Evolutionary conservation across 2,113 vertebrate species (phyloP).

Genomic region (Semicossyphus pulcher): DNA sequence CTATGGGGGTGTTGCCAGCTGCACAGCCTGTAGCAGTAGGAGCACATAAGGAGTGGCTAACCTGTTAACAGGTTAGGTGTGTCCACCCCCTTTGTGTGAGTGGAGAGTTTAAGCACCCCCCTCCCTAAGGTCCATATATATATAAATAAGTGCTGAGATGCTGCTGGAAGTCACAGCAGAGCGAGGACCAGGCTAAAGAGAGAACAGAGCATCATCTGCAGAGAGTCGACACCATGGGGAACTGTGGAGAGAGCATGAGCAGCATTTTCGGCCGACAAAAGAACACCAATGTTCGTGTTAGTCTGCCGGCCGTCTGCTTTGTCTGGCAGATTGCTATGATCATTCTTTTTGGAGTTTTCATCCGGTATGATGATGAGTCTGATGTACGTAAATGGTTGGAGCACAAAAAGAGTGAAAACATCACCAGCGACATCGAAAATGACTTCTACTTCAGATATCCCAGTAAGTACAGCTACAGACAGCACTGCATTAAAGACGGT

Average conservation of each 20-base stretch:
- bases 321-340: conserved; percentile 91
- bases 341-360: conserved; percentile 92
- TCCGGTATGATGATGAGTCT: conserved; percentile 86
- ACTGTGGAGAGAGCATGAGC: conserved; percentile 25
- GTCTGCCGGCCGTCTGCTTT: conserved; percentile 88
- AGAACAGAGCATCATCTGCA: conserved; percentile 23
- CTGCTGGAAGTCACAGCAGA: conserved; percentile 15
- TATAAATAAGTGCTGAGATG: conserved; percentile 19
- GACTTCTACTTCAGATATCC: conserved; percentile 98
- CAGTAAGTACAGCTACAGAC: conserved; percentile 86
- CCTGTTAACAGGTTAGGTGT: not conserved
- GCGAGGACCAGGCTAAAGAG: not conserved
- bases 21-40: not conserved
- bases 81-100: conserved; percentile 10
- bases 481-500: not conserved
- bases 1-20: not conserved
- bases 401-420: conserved; percentile 70
- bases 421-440: conserved; percentile 89
- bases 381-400: conserved; percentile 84
- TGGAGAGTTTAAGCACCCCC: conserved; percentile 32
- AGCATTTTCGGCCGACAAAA: conserved; percentile 67
- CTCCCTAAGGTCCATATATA: not conserved
- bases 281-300: conserved; percentile 89
- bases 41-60: conserved; percentile 43
- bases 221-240: conserved; percentile 71